These are phyloP conservation scores for Oxystoma pomonae DNA, from an alignment of 2,888 invertebrate genomes.

Conservation along the genomic window DNA sequence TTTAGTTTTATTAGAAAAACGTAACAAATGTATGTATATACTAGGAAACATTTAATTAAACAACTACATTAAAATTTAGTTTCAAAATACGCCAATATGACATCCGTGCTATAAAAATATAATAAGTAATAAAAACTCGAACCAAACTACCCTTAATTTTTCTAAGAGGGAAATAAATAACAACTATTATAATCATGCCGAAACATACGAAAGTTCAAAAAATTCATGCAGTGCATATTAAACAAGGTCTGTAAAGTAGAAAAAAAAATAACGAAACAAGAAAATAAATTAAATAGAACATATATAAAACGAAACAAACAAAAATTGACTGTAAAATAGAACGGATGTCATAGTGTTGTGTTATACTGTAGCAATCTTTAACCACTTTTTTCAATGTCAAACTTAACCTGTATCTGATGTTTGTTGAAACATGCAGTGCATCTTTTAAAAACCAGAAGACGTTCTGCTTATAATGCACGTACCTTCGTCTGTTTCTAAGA, in stretches of 20 bases:
- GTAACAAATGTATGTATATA: no score
- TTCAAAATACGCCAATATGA: neutral
- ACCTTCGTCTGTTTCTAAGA: constrained; percentile 46
- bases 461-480: constrained; percentile 33
- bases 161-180: neutral
- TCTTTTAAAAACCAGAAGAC: constrained; percentile 9
- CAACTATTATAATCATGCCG: neutral
- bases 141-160: no score
- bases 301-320: no score
- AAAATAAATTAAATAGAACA: neutral
- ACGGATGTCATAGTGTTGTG: neutral
- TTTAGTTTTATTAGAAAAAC: no score
- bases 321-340: neutral
- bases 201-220: neutral
- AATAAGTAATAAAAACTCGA: no score
- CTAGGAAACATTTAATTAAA: neutral
- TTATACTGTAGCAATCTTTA: no score
- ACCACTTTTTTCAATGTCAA: no score
- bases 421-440: constrained; percentile 21
- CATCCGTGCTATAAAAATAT: neutral
- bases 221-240: neutral
- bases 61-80: neutral
- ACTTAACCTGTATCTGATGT: neutral
- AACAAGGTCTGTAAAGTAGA: neutral
- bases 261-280: neutral